A percentile compares a stretch with the other conserved stretches of the same genome.
phyloP scores from a whole-genome alignment of 1,140 invertebrate species.

The Brachionus angularis region DNA sequence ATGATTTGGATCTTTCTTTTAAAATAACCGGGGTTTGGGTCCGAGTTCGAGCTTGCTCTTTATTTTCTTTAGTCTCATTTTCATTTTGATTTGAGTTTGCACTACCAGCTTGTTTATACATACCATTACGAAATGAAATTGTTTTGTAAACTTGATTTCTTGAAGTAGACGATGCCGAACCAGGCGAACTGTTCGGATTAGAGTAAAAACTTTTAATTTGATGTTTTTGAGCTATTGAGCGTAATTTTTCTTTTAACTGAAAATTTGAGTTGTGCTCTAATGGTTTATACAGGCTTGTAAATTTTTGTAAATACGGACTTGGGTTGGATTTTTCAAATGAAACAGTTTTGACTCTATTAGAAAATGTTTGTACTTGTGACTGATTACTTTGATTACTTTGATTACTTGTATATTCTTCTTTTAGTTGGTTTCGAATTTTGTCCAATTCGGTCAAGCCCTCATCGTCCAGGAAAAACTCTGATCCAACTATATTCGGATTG shows the following conservation, averaged over 20 bases:
- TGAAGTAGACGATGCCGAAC: neutral
- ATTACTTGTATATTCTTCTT: conserved; percentile 9
- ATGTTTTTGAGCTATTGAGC: conserved; percentile 15
- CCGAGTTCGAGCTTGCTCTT: too few species aligned
- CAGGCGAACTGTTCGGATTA: neutral
- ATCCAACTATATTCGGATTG: conserved; percentile 11
- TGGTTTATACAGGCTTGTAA: neutral
- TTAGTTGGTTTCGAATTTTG: conserved; percentile 19
- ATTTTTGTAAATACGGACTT: neutral
- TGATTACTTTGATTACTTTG: too few species aligned
- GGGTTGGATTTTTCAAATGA: conserved; percentile 12
- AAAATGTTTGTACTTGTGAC: too few species aligned
- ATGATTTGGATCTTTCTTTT: neutral
- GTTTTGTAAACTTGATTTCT: neutral
- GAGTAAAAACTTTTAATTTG: conserved; percentile 31
- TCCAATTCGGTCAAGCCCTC: conserved; percentile 22
- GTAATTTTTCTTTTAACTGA: conserved; percentile 29
- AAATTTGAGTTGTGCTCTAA: neutral
- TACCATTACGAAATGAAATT: conserved; percentile 1
- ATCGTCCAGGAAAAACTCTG: conserved; percentile 19
- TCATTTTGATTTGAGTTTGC: too few species aligned
- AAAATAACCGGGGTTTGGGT: too few species aligned
- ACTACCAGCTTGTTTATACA: conserved; percentile 27
- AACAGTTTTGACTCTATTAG: neutral
- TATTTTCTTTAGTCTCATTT: neutral